A percentile compares a stretch with the other conserved stretches of the same genome.
These are phyloP conservation scores for Cheilosia vernalis DNA, from an alignment of 2,888 invertebrate genomes.

Conservation along the genomic window DNA sequence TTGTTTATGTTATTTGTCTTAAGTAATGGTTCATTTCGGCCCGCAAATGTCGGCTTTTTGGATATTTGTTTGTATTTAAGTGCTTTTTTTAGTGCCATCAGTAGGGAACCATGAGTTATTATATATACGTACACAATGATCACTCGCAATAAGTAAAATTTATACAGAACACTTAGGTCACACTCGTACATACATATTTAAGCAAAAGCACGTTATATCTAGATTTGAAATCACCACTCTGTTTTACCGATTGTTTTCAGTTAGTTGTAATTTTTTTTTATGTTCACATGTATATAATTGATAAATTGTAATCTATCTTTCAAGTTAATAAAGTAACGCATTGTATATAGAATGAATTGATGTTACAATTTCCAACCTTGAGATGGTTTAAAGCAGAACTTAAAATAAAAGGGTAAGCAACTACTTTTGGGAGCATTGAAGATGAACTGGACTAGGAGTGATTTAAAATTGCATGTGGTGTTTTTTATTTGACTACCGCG, in stretches of 20 bases:
- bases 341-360: conserved; percentile 47
- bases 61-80: conserved; percentile 13
- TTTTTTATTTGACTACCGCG: too few species aligned
- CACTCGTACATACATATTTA: conserved; percentile 41
- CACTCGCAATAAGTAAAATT: conserved; percentile 34
- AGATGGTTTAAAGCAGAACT: neutral
- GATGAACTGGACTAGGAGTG: too few species aligned
- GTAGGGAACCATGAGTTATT: conserved; percentile 37
- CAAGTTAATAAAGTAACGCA: conserved; percentile 70
- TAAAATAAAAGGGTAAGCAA: neutral
- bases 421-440: too few species aligned
- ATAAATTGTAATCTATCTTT: conserved; percentile 72
- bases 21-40: conserved; percentile 6
- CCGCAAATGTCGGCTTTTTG: neutral
- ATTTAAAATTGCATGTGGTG: too few species aligned
- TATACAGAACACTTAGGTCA: conserved; percentile 23
- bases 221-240: conserved; percentile 35
- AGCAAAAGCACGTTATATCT: conserved; percentile 53
- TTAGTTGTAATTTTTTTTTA: conserved; percentile 54
- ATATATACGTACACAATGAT: conserved; percentile 12
- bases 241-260: conserved; percentile 43
- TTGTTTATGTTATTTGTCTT: conserved; percentile 44
- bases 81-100: conserved; percentile 67
- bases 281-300: conserved; percentile 67
- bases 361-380: conserved; percentile 2